A percentile compares a stretch with the other conserved stretches of the same genome.
Conservation (phyloP, 2,113 vertebrate genomes). For the Petroica traversi region DNA sequence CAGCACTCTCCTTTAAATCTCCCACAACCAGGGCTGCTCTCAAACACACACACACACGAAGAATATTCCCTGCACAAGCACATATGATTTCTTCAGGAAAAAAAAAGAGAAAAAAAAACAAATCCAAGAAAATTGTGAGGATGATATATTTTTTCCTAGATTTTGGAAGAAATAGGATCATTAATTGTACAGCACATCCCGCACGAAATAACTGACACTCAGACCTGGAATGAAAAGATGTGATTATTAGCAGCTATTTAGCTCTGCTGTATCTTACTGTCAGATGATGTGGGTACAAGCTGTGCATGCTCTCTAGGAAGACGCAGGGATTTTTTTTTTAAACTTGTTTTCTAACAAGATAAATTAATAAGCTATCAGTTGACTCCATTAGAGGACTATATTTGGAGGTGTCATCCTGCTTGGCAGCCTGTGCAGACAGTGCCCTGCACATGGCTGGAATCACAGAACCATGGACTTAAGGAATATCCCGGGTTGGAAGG, state of each 20-base stretch:
- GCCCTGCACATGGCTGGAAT: background rate
- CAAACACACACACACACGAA: background rate
- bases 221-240: background rate
- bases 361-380: background rate
- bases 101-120: too few relatives aligned
- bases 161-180: background rate
- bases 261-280: background rate
- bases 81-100: background rate
- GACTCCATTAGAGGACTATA: background rate
- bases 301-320: background rate
- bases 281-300: background rate
- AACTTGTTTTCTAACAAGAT: constrained; percentile 4
- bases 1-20: constrained; percentile 44
- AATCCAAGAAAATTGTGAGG: background rate
- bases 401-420: background rate
- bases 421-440: background rate
- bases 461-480: background rate
- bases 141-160: background rate
- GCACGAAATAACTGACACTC: background rate
- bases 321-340: background rate
- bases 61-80: background rate
- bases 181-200: background rate
- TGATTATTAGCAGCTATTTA: background rate
- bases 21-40: constrained; percentile 21
- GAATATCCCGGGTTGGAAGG: background rate